A percentile compares a stretch with the other conserved stretches of the same genome.
Evolutionary conservation across 2,113 vertebrate species (phyloP).

Genomic region (Chionodraco myersi): DNA sequence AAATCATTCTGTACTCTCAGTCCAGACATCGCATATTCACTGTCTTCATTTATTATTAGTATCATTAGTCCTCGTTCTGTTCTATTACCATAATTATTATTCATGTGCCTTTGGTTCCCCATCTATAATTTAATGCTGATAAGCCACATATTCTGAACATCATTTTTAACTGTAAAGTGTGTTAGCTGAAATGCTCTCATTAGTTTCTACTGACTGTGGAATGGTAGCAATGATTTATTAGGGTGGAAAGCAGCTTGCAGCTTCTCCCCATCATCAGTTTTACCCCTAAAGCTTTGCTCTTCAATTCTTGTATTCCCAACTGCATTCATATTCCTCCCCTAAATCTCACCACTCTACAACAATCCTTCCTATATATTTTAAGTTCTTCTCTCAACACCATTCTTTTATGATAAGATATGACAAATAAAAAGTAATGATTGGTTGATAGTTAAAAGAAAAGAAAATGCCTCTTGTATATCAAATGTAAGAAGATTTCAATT

Average conservation of each 20-base stretch:
- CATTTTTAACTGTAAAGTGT: not conserved
- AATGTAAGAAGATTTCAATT: not conserved
- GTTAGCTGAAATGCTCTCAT: not conserved
- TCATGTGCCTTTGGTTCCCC: not conserved
- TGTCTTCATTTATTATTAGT: not conserved
- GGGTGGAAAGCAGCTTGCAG: not conserved
- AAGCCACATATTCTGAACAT: not conserved
- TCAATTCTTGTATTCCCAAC: not conserved
- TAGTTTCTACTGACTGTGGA: not conserved
- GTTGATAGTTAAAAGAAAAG: not conserved
- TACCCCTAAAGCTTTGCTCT: conserved; percentile 6
- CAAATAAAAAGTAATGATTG: not conserved
- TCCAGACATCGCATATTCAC: not conserved
- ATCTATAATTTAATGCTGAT: not conserved
- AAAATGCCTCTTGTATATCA: not conserved
- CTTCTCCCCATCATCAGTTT: conserved; percentile 7
- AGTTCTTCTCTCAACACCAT: conserved; percentile 6
- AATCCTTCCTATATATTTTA: conserved; percentile 11
- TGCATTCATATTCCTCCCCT: not conserved
- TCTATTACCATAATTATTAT: not conserved
- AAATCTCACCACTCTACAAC: conserved; percentile 6
- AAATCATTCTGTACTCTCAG: not conserved
- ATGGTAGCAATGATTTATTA: not conserved
- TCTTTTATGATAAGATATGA: not conserved
- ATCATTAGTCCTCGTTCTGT: not conserved